A percentile compares a stretch with the other conserved stretches of the same genome.
Conservation (phyloP, 2,797 vertebrate species). For the Lateolabrax maculatus region DNA sequence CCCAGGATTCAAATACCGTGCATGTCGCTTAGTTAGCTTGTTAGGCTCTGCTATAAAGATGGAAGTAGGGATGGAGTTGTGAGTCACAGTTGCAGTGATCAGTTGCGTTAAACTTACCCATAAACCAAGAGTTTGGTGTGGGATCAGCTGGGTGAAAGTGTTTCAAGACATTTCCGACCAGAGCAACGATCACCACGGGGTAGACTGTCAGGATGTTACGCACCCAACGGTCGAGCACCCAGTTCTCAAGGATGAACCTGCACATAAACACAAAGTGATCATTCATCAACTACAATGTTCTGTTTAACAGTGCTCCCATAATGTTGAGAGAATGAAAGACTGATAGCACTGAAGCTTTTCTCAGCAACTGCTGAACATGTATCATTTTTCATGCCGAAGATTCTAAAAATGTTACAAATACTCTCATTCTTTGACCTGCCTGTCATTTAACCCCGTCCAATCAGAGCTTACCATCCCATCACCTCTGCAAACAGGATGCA, state of each 20-base stretch:
- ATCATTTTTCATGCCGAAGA: neutral
- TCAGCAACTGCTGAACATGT: neutral
- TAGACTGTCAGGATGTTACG: conserved; percentile 87
- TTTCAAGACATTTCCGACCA: conserved; percentile 77
- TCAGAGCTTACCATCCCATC: conserved; percentile 74
- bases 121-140: conserved; percentile 80
- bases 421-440: neutral
- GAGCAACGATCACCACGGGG: conserved; percentile 85
- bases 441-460: neutral
- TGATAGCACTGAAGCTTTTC: neutral
- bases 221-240: conserved; percentile 86
- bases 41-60: neutral
- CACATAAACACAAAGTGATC: neutral
- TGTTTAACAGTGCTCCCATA: neutral
- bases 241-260: conserved; percentile 90
- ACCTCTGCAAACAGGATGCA: conserved; percentile 82
- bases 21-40: neutral
- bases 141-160: conserved; percentile 70
- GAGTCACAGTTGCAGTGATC: neutral
- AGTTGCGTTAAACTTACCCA: conserved; percentile 75
- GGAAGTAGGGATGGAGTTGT: neutral
- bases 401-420: neutral
- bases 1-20: neutral
- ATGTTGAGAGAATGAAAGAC: neutral
- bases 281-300: neutral